phyloP scores from a whole-genome alignment of 2,113 vertebrate genomes.

The Crotalus helleri region DNA sequence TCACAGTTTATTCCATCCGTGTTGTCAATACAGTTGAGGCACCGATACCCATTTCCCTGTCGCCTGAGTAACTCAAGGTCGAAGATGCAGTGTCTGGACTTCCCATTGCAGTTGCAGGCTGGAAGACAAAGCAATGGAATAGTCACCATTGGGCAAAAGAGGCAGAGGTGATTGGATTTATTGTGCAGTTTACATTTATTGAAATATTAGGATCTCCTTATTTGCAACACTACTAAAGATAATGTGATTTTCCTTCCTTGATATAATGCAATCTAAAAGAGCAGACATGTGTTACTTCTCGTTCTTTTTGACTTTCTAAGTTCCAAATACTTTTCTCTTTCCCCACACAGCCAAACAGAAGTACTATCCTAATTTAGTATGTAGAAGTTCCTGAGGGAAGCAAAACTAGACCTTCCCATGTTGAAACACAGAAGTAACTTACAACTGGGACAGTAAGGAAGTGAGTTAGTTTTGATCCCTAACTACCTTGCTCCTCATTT shows the following conservation, averaged over 20 bases:
- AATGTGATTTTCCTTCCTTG: not conserved
- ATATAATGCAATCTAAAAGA: not conserved
- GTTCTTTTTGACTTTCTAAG: not conserved
- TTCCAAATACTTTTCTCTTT: not conserved
- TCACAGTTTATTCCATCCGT: conserved; percentile 80
- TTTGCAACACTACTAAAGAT: not conserved
- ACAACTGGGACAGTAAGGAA: not conserved
- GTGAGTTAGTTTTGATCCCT: not conserved
- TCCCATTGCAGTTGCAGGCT: conserved; percentile 79
- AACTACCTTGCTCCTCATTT: not conserved
- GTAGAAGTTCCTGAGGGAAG: not conserved
- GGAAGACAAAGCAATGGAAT: conserved; percentile 6
- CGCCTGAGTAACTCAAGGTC: conserved; percentile 67
- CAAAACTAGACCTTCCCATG: not conserved
- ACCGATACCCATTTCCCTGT: conserved; percentile 74
- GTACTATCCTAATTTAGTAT: not conserved
- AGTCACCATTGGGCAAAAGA: not conserved
- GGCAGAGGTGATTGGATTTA: not conserved
- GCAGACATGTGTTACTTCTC: not conserved
- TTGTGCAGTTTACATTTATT: not conserved
- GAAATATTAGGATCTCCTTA: not conserved
- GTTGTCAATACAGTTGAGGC: conserved; percentile 81
- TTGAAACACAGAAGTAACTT: not conserved
- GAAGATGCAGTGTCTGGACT: conserved; percentile 73
- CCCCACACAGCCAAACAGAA: not conserved